phyloP scores from a whole-genome alignment of 2,113 vertebrate genomes.

The Limanda limanda region DNA sequence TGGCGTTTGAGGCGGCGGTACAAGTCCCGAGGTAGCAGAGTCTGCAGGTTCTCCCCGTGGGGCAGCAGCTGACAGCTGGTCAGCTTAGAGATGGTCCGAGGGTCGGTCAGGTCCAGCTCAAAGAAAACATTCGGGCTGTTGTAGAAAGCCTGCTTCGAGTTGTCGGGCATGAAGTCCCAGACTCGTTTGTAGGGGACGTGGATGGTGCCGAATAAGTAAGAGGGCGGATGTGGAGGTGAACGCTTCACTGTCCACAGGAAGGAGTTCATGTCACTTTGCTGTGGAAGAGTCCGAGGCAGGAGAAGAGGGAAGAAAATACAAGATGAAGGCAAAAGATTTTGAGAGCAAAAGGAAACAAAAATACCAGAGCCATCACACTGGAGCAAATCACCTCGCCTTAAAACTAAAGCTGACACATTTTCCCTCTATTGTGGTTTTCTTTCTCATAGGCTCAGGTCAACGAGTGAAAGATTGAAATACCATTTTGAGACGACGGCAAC shows the following conservation, averaged over 20 bases:
- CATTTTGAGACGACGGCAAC: constrained; percentile 22
- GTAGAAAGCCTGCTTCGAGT: constrained; percentile 93
- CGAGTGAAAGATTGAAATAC: constrained; percentile 59
- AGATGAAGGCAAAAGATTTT: constrained; percentile 7
- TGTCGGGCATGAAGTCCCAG: constrained; percentile 95
- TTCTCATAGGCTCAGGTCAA: constrained; percentile 48
- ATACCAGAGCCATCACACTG: constrained; percentile 28
- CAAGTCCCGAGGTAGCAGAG: constrained; percentile 91
- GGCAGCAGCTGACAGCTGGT: constrained; percentile 97
- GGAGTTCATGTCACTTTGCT: constrained; percentile 96
- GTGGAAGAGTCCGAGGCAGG: constrained; percentile 14
- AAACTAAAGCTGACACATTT: constrained; percentile 46
- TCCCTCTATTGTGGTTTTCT: constrained; percentile 53
- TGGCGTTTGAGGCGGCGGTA: constrained; percentile 97
- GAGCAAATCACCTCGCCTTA: neutral
- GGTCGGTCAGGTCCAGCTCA: constrained; percentile 95
- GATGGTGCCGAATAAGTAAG: constrained; percentile 97
- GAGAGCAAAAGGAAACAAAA: constrained; percentile 37
- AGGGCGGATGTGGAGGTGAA: constrained; percentile 88
- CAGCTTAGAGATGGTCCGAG: constrained; percentile 94
- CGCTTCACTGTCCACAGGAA: constrained; percentile 95
- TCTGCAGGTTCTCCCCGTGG: constrained; percentile 94
- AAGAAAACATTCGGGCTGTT: constrained; percentile 92
- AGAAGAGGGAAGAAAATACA: neutral
- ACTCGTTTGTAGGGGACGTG: constrained; percentile 97